Evolutionary conservation across 2,888 invertebrate species (phyloP).

Genomic region (Orthosia gothica): DNA sequence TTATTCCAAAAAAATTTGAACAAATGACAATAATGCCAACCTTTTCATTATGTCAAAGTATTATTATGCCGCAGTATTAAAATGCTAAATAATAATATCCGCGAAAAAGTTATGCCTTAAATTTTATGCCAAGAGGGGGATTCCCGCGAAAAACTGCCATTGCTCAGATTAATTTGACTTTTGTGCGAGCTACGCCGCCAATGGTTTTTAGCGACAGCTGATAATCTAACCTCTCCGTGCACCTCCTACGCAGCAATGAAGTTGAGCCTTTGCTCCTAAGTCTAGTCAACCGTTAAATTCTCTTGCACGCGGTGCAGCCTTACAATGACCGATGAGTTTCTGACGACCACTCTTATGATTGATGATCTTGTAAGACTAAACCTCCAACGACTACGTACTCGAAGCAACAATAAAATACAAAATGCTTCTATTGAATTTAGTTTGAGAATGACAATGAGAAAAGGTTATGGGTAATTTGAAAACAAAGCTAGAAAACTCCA

Average conservation of each 20-base stretch:
- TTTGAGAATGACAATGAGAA: constrained; percentile 4
- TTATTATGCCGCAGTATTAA: too few species aligned
- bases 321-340: constrained; percentile 34
- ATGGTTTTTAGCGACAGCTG: too few species aligned
- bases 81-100: too few species aligned
- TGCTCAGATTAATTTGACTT: too few species aligned
- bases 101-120: too few species aligned
- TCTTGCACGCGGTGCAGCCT: constrained; percentile 4
- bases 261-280: background rate
- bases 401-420: background rate
- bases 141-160: too few species aligned
- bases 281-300: background rate
- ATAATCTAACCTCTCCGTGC: background rate
- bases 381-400: background rate
- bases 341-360: constrained; percentile 38
- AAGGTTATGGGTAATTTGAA: too few species aligned
- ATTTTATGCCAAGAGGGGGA: too few species aligned
- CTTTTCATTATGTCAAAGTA: too few species aligned
- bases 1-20: too few species aligned
- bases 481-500: background rate
- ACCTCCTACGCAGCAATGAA: background rate
- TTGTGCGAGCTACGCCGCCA: too few species aligned
- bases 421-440: constrained; percentile 7
- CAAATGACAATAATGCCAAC: too few species aligned
- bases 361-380: constrained; percentile 32